phyloP scores from a whole-genome alignment of 2,888 invertebrate species.

The Lissocephala sabroskyi region DNA sequence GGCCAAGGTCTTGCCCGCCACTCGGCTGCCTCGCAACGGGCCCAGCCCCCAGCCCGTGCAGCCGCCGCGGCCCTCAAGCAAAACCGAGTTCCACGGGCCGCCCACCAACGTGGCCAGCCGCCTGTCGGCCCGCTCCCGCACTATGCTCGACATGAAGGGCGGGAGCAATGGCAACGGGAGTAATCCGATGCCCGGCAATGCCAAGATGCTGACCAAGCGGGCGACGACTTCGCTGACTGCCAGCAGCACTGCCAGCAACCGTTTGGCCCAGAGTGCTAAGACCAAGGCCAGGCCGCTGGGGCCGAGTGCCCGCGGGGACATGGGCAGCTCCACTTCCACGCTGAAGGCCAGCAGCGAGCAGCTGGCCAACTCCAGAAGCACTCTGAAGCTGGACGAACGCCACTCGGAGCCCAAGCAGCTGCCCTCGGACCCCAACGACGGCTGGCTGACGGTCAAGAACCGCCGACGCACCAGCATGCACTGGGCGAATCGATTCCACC shows the following conservation, averaged over 20 bases:
- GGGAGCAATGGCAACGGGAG: slow-evolving; percentile 1
- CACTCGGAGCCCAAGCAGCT: slow-evolving; percentile 68
- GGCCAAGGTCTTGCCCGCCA: slow-evolving; percentile 6
- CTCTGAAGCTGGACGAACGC: slow-evolving; percentile 45
- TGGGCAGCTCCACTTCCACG: slow-evolving; percentile 71
- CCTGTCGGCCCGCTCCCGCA: slow-evolving; percentile 69
- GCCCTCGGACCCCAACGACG: slow-evolving; percentile 75
- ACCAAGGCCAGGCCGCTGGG: too few species aligned
- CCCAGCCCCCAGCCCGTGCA: slow-evolving; percentile 12
- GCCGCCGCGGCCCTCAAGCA: slow-evolving; percentile 50
- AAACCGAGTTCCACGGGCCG: slow-evolving; percentile 58
- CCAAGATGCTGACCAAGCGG: slow-evolving; percentile 22
- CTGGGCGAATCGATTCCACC: slow-evolving; percentile 84
- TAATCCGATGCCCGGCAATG: not conserved
- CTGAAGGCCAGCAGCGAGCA: slow-evolving; percentile 71
- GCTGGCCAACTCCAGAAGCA: slow-evolving; percentile 63
- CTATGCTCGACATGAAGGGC: slow-evolving; percentile 71
- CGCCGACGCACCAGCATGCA: slow-evolving; percentile 80
- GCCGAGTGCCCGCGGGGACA: slow-evolving; percentile 57
- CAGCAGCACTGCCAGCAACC: not conserved
- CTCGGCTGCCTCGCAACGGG: slow-evolving; percentile 13
- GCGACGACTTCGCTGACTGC: slow-evolving; percentile 13
- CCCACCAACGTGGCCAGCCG: slow-evolving; percentile 66
- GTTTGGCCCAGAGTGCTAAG: slow-evolving; percentile 3
- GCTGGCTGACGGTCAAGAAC: slow-evolving; percentile 92